Conservation (phyloP, 2,888 invertebrate genomes). For the Tipula vernalis region DNA sequence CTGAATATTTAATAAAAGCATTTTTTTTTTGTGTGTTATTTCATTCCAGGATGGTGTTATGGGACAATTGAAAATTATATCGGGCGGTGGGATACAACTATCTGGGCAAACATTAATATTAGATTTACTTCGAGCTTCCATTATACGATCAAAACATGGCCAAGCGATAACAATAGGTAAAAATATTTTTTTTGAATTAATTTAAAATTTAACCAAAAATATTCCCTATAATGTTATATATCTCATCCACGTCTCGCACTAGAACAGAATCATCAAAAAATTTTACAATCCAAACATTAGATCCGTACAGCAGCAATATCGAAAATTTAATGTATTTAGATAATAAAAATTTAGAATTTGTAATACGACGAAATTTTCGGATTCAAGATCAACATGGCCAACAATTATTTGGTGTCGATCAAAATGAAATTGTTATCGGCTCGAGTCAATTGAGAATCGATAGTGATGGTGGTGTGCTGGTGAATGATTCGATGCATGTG, state of each 20-base stretch:
- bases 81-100: conserved; percentile 74
- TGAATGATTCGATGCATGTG: conserved; percentile 72
- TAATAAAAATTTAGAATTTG: background rate
- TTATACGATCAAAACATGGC: conserved; percentile 70
- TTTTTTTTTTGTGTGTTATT: background rate
- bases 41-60: conserved; percentile 34
- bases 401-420: conserved; percentile 65
- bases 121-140: conserved; percentile 74
- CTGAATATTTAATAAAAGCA: background rate
- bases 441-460: conserved; percentile 63
- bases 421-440: conserved; percentile 68
- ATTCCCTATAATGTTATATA: background rate
- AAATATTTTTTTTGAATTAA: background rate
- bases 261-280: conserved; percentile 8
- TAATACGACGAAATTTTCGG: background rate
- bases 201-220: background rate
- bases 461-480: conserved; percentile 69
- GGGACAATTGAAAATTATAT: conserved; percentile 78
- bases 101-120: conserved; percentile 78
- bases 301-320: background rate
- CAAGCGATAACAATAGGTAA: conserved; percentile 55
- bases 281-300: background rate
- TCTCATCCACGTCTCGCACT: background rate
- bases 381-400: background rate
- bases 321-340: background rate